Conservation (phyloP, 92 coral and sea anemone species). For the Blastomussa wellsi region DNA sequence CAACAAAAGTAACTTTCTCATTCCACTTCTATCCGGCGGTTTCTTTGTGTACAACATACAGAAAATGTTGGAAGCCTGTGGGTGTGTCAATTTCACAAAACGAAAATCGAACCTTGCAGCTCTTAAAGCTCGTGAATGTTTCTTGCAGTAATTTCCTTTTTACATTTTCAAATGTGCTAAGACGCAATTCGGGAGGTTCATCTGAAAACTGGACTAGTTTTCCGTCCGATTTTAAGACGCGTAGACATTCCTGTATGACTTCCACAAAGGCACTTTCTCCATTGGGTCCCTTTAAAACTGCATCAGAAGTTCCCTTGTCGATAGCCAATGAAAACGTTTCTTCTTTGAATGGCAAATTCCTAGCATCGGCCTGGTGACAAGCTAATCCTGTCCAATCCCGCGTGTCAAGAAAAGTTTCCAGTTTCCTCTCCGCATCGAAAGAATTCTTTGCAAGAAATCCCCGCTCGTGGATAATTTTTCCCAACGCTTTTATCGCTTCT, state of each 20-base stretch:
- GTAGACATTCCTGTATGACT: conserved; percentile 52
- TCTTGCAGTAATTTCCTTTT: not conserved
- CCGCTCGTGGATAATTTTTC: conserved; percentile 24
- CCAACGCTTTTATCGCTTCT: conserved; percentile 60
- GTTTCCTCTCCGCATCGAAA: not conserved
- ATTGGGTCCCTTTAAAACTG: conserved; percentile 62
- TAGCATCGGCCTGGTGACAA: conserved; percentile 62
- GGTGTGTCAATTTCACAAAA: conserved; percentile 60
- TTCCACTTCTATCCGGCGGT: no score
- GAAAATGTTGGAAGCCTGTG: conserved; percentile 70
- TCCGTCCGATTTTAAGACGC: conserved; percentile 66
- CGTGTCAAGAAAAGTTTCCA: not conserved
- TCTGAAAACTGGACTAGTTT: conserved; percentile 77
- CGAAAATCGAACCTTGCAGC: conserved; percentile 25
- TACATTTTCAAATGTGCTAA: conserved; percentile 52
- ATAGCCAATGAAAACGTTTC: conserved; percentile 53
- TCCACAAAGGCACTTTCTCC: conserved; percentile 67
- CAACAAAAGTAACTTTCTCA: not conserved
- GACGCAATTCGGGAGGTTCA: conserved; percentile 74
- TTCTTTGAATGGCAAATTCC: conserved; percentile 59
- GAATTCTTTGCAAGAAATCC: not conserved
- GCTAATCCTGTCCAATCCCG: conserved; percentile 41
- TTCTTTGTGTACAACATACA: conserved; percentile 62
- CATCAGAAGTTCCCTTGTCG: conserved; percentile 88
- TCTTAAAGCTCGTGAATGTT: not conserved